Conservation (phyloP, 1,140 invertebrate species). For the Lethrus apterus region DNA sequence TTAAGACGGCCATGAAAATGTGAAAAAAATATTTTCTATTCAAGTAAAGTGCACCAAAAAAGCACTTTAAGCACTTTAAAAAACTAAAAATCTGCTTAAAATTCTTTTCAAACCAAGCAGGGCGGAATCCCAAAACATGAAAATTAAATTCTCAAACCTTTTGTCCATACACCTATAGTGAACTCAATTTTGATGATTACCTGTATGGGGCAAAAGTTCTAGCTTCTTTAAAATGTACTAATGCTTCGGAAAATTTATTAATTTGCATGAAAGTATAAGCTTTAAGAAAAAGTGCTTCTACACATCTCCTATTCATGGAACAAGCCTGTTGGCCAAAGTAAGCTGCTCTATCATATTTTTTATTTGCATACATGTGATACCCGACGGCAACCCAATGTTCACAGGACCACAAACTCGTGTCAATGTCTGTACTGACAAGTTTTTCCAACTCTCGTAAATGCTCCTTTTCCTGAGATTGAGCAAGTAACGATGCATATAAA, state of each 20-base stretch:
- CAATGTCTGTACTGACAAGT: constrained; percentile 24
- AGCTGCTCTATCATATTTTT: constrained; percentile 38
- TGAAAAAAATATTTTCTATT: no score
- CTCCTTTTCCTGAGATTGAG: constrained; percentile 29
- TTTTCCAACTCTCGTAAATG: constrained; percentile 32
- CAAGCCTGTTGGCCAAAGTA: constrained; percentile 43
- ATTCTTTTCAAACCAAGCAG: no score
- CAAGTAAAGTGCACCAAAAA: no score
- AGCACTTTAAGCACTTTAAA: no score
- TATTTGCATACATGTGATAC: constrained; percentile 32
- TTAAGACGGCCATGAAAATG: no score
- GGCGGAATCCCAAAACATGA: no score
- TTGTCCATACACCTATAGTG: background rate
- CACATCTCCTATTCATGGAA: constrained; percentile 39
- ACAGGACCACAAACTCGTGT: constrained; percentile 25
- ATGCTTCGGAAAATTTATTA: constrained; percentile 64
- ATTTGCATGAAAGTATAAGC: constrained; percentile 62
- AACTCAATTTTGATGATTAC: constrained; percentile 25
- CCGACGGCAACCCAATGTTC: constrained; percentile 39
- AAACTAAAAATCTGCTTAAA: no score
- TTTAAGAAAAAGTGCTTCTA: constrained; percentile 67
- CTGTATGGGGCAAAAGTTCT: constrained; percentile 51
- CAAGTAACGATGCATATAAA: constrained; percentile 26
- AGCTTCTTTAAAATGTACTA: constrained; percentile 64
- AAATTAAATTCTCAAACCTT: background rate